Base-by-base conservation (phyloP, 2,888 invertebrate species). In the Apodemia mormo region DNA sequence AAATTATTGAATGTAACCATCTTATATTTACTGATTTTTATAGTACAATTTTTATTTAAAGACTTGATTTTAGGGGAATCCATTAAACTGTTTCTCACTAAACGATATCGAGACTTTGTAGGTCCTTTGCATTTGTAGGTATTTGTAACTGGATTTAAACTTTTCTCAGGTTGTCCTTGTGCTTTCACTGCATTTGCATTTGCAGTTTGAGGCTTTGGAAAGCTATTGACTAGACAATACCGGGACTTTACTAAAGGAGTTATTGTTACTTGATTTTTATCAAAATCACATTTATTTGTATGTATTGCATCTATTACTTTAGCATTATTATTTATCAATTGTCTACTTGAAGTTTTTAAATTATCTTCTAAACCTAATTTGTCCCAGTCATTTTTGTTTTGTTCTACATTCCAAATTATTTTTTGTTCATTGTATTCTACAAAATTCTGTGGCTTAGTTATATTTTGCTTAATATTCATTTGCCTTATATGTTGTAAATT, bases 11-110 rank as follows among this genome's bases (percentile, higher is more conserved):
- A 70, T 68, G 83, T 81, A 56, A 90, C 81, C 14, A 83, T 84
- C 82, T 92, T 92, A 74, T 92, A 92, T 76, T 89, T 93, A 73
- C 80, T 88, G 61, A 93, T 76, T 81, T 85, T 69, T 22, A 69
- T 52, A 8, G 68, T 69, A 29, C 40, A 40, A 14, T 29, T 69
- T 54, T 68, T 68, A n/a, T 49, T 45, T 45, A 37, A 8, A 14
- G 66, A 33, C 9, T 54, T 40, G 54, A 61, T n/a, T 37, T 68
- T 61, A 29, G 45, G 12, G 61, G 43, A 64, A 54, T 67, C 66
- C 22, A 45, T 6, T 22, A 56, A 14, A 43, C 10, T 61, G 33
- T 33, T 10, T 33, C 33, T 61, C 10, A 61, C 30, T 6, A 61
- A 61, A 10, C 30, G 1, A 61, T 61, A 61, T 61, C 61, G 61